Percentiles rank a stretch among this genome's conserved stretches.
Conservation (phyloP, 2,113 vertebrate species). For the Tupaia tana region DNA sequence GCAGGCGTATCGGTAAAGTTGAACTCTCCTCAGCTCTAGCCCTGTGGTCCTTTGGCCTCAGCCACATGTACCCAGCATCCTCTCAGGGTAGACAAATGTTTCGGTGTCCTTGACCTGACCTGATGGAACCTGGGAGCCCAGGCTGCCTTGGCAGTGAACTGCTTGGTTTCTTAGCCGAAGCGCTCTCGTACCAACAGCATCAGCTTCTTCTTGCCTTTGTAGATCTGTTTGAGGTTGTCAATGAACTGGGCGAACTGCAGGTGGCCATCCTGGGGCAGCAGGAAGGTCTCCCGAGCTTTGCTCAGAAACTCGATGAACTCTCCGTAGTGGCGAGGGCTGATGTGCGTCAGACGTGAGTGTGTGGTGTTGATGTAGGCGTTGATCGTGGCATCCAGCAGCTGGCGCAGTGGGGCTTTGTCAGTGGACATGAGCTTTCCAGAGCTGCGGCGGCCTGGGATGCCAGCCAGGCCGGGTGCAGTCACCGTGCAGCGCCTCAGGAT, state of each 20-base stretch:
- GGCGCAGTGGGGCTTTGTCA: slow-evolving; percentile 97
- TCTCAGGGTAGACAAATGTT: slow-evolving; percentile 82
- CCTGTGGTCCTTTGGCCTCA: slow-evolving; percentile 85
- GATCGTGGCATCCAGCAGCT: slow-evolving; percentile 97
- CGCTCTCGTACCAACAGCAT: slow-evolving; percentile 98
- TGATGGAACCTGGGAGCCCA: slow-evolving; percentile 72
- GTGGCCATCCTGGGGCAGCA: slow-evolving; percentile 97
- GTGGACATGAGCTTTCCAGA: slow-evolving; percentile 99
- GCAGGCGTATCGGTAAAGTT: slow-evolving; percentile 38
- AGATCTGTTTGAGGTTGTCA: slow-evolving; percentile 99
- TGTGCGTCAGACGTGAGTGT: slow-evolving; percentile 98
- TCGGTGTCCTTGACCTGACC: slow-evolving; percentile 79
- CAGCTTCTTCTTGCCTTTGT: slow-evolving; percentile 99
- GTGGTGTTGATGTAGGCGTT: slow-evolving; percentile 99
- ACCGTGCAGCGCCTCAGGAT: slow-evolving; percentile 98
- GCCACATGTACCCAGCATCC: slow-evolving; percentile 84
- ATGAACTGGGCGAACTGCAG: slow-evolving; percentile 99
- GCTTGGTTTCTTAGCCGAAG: slow-evolving; percentile 91
- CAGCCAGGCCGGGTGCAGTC: slow-evolving; percentile 96
- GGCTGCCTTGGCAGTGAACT: slow-evolving; percentile 68
- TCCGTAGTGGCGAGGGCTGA: slow-evolving; percentile 98
- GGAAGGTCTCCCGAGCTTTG: slow-evolving; percentile 97
- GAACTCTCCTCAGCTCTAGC: slow-evolving; percentile 63
- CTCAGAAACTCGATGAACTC: slow-evolving; percentile 99
- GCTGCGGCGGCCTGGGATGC: slow-evolving; percentile 97